These are phyloP conservation scores for Hylyphantes graminicola DNA, from an alignment of 1,140 invertebrate genomes.

Conservation along the genomic window DNA sequence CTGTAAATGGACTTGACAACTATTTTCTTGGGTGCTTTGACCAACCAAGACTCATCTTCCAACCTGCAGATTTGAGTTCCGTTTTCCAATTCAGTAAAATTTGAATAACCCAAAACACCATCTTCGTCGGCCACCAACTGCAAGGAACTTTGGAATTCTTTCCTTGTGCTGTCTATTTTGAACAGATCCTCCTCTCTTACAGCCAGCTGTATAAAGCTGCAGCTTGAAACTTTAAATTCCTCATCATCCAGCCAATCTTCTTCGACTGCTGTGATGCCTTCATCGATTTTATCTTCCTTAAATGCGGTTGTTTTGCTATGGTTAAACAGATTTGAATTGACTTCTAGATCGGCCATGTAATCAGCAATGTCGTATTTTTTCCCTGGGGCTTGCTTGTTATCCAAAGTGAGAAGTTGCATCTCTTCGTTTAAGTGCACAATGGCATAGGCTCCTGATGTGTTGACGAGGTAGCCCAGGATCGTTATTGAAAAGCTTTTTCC, in stretches of 20 bases:
- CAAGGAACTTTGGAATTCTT: neutral
- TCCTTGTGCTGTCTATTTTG: neutral
- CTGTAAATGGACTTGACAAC: constrained; percentile 21
- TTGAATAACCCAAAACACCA: neutral
- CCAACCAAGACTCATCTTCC: constrained; percentile 24
- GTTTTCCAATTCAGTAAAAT: constrained; percentile 5
- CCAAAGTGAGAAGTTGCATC: constrained; percentile 1
- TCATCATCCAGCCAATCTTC: constrained; percentile 30
- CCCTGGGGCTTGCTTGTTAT: neutral
- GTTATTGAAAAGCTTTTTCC: constrained; percentile 28
- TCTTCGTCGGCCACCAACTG: neutral
- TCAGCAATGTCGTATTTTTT: neutral
- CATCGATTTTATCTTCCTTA: neutral
- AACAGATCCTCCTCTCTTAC: neutral
- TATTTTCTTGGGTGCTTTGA: constrained; percentile 34
- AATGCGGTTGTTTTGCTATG: constrained; percentile 2
- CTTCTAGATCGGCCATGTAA: neutral
- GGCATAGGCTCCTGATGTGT: neutral
- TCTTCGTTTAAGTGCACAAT: constrained; percentile 22
- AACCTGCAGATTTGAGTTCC: neutral
- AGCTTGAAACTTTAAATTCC: neutral
- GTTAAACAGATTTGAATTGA: constrained; percentile 5
- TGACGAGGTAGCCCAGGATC: constrained; percentile 11
- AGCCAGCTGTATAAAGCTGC: constrained; percentile 38
- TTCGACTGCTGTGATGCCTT: neutral